Evolutionary conservation across 2,113 vertebrate species (phyloP), one percentile per base, ranked within the genome.

Genomic region (Strix aluco): DNA sequence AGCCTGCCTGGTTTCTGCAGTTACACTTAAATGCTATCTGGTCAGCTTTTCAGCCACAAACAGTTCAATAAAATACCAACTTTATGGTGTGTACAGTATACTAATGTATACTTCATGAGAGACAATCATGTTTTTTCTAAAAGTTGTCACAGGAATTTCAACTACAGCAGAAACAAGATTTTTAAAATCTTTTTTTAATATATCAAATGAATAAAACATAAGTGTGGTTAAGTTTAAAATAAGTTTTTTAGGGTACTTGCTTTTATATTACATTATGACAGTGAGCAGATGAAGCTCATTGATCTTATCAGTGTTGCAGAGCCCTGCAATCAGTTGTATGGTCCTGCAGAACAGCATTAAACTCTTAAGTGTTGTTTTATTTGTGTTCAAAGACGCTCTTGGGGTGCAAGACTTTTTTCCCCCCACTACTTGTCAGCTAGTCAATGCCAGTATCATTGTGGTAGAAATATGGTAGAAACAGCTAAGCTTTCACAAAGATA

Each of bases 141-240:
- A 51, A 92, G 71, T 25, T 77, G 34, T 44, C 38, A 75, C 83
- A 77, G 42, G 78, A 95, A 91, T 96, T 75, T 85, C 36, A 94
- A 5, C 85, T 66, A 32, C 55, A 89, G 59, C 85, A 94, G 82
- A 83, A 78, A 54, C 30, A 62, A 90, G 36, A 78, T 82, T 78
- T 75, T 88, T 61, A 85, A 42, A 67, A 65, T 94, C 36, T 65
- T 63, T 46, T 61, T 95, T 81, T 80, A 93, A 86, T 69, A 42
- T 65, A 52, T 84, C 85, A 82, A 73, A 86, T 82, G 25, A 91
- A 88, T 96, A 74, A 92, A 95, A 95, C 75, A 71, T 62, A 85
- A 52, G 22, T 54, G 86, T 81, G 90, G 70, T 82, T 72, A 92
- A 90, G 73, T 95, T 90, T 77, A 38, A 93, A 77, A 62, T 23